A percentile compares a stretch with the other conserved stretches of the same genome.
These are phyloP conservation scores for Lapara coniferarum DNA, from an alignment of 2,888 invertebrate genomes.

Conservation along the genomic window DNA sequence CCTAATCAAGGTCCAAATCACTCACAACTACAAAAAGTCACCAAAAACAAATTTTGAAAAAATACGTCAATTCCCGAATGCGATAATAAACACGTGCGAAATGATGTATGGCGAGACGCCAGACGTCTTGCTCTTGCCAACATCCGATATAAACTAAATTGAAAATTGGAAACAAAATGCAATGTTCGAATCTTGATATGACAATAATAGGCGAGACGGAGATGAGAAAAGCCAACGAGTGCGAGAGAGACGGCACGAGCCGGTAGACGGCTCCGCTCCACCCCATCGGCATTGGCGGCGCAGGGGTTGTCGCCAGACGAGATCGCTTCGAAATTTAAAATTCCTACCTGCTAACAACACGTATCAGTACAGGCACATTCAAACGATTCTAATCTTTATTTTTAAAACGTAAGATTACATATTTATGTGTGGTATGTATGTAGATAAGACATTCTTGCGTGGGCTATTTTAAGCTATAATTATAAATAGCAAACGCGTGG, in stretches of 20 bases:
- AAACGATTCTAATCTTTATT: slow-evolving; percentile 63
- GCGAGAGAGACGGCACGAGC: slow-evolving; percentile 58
- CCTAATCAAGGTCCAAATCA: slow-evolving; percentile 45
- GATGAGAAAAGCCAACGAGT: slow-evolving; percentile 55
- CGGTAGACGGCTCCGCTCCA: slow-evolving; percentile 74
- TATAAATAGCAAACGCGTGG: slow-evolving; percentile 80
- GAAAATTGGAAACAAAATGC: slow-evolving; percentile 83
- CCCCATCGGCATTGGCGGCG: slow-evolving; percentile 72
- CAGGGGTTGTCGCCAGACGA: slow-evolving; percentile 81
- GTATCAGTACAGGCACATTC: slow-evolving; percentile 47
- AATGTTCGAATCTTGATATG: slow-evolving; percentile 82
- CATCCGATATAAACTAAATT: slow-evolving; percentile 83
- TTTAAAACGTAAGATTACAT: slow-evolving; percentile 39
- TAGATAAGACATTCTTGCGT: slow-evolving; percentile 57
- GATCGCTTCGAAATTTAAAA: slow-evolving; percentile 75
- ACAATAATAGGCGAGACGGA: slow-evolving; percentile 81
- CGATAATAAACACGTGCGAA: slow-evolving; percentile 68
- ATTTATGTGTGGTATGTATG: slow-evolving; percentile 39
- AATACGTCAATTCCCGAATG: slow-evolving; percentile 47
- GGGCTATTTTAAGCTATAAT: slow-evolving; percentile 69
- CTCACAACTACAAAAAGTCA: slow-evolving; percentile 52
- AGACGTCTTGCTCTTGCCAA: slow-evolving; percentile 79
- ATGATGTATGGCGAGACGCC: slow-evolving; percentile 67
- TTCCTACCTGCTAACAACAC: slow-evolving; percentile 69
- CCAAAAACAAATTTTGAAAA: slow-evolving; percentile 51